Conservation (phyloP, 2,888 invertebrate species). For the Colletes collaris region DNA sequence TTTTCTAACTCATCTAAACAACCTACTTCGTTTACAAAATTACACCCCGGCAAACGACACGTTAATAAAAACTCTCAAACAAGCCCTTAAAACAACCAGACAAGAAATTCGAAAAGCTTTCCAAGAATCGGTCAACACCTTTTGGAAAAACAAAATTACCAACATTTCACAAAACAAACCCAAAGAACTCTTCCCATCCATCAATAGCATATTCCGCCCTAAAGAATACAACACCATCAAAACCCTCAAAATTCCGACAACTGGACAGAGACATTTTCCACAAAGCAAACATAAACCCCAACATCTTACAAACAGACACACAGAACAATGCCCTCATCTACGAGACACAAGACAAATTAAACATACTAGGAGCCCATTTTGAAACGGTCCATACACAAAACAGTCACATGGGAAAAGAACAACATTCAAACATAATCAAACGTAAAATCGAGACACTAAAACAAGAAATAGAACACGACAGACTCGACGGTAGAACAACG, state of each 20-base stretch:
- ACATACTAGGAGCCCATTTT: no score
- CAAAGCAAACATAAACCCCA: not conserved
- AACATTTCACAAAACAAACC: not conserved
- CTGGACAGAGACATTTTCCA: not conserved
- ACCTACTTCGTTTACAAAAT: not conserved
- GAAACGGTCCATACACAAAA: no score
- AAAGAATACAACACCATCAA: not conserved
- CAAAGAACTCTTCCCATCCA: conserved; percentile 3
- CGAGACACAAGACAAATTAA: no score
- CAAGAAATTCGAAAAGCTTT: conserved; percentile 8
- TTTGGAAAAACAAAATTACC: conserved; percentile 11
- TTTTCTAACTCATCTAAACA: not conserved
- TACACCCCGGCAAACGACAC: not conserved
- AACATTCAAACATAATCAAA: not conserved
- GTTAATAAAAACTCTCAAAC: not conserved
- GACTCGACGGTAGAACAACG: not conserved
- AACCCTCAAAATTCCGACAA: not conserved
- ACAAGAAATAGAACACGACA: not conserved
- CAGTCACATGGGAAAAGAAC: not conserved
- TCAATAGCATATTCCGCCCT: conserved; percentile 5
- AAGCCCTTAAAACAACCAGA: not conserved
- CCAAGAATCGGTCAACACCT: not conserved
- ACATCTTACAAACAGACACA: not conserved
- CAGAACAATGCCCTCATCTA: no score
- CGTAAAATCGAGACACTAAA: not conserved